Conservation (phyloP, 1,140 invertebrate species). For the Caenorhabditis brenneri region DNA sequence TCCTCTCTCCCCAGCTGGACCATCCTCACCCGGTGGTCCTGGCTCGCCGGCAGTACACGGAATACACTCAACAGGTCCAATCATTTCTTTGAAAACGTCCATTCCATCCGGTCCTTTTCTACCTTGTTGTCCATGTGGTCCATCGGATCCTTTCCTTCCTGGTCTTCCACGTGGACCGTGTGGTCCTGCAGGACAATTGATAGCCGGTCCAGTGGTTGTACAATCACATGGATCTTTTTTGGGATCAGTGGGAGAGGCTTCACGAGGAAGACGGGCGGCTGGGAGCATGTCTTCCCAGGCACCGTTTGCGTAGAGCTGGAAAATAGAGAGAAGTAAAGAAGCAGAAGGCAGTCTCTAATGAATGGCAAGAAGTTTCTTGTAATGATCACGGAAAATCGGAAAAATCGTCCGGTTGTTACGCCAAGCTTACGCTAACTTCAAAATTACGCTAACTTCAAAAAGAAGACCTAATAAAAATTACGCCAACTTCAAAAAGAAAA, state of each 20-base stretch:
- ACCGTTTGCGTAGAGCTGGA: conserved; percentile 29
- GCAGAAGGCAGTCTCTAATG: too few species aligned
- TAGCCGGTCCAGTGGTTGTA: not conserved
- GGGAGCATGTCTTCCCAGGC: conserved; percentile 33
- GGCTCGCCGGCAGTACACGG: not conserved
- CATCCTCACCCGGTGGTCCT: not conserved
- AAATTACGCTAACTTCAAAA: too few species aligned
- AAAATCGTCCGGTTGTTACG: too few species aligned
- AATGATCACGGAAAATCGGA: too few species aligned
- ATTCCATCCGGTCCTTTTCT: conserved; percentile 20
- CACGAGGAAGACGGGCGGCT: not conserved
- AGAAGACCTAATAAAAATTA: too few species aligned
- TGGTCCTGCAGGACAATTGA: not conserved
- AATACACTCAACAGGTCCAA: conserved; percentile 22
- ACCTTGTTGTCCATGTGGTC: conserved; percentile 16
- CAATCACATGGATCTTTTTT: conserved; percentile 32
- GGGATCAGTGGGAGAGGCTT: not conserved
- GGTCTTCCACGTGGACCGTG: conserved; percentile 13
- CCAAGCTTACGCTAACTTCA: too few species aligned
- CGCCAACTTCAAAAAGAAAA: too few species aligned
- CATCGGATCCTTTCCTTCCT: conserved; percentile 15
- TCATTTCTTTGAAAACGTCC: conserved; percentile 27
- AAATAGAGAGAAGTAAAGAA: not conserved
- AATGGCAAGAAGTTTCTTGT: too few species aligned
- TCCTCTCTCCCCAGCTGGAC: not conserved